phyloP scores from a whole-genome alignment of 2,797 vertebrate species.

The Tamandua tetradactyla region DNA sequence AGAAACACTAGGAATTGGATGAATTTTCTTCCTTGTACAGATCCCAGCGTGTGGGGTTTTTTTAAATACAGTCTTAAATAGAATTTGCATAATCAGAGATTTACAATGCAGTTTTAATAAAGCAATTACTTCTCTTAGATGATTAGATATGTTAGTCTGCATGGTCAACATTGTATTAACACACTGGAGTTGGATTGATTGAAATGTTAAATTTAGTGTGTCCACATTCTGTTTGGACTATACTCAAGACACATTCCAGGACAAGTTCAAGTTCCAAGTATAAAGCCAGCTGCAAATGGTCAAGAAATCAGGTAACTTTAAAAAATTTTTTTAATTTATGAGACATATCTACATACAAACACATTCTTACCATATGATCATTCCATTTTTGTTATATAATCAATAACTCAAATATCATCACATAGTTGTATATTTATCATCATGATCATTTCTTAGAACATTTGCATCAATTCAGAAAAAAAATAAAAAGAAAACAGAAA shows the following conservation, averaged over 20 bases:
- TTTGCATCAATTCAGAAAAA: too few species aligned
- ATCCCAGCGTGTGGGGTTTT: neutral
- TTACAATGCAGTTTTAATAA: conserved; percentile 3
- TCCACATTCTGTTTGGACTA: conserved; percentile 18
- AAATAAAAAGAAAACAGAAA: too few species aligned
- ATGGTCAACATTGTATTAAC: conserved; percentile 28
- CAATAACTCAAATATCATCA: too few species aligned
- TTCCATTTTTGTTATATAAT: too few species aligned
- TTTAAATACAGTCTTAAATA: conserved; percentile 31
- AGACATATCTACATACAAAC: too few species aligned
- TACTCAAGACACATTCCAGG: conserved; percentile 41
- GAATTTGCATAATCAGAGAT: conserved; percentile 19
- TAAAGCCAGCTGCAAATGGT: neutral
- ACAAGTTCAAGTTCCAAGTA: conserved; percentile 46
- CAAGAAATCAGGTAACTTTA: conserved; percentile 37
- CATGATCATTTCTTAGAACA: too few species aligned
- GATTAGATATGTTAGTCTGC: neutral
- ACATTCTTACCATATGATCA: too few species aligned
- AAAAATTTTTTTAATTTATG: too few species aligned
- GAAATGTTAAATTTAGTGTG: conserved; percentile 42
- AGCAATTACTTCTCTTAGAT: neutral
- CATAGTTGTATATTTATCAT: too few species aligned
- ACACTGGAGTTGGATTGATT: conserved; percentile 34
- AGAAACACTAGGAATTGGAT: neutral
- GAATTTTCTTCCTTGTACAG: conserved; percentile 6